Percentiles rank a stretch among this genome's conserved stretches.
Conservation (phyloP, 2,113 vertebrate species). For the Plestiodon gilberti region DNA sequence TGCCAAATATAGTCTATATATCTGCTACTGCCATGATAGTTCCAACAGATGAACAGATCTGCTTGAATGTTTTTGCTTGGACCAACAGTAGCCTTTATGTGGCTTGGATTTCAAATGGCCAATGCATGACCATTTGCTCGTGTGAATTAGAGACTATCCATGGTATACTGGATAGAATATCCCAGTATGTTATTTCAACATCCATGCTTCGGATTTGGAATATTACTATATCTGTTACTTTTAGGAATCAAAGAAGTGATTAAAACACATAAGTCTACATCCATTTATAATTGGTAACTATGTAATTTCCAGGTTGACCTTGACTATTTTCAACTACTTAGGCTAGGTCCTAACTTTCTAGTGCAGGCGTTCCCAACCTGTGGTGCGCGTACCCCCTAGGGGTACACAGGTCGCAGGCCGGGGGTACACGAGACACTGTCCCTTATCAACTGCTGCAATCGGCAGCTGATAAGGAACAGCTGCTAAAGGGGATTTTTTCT, state of each 20-base stretch:
- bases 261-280: not conserved
- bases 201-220: not conserved
- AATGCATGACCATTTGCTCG: too few relatives aligned
- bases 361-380: too few relatives aligned
- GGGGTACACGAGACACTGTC: too few relatives aligned
- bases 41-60: not conserved
- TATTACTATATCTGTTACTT: not conserved
- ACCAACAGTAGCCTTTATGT: not conserved
- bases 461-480: too few relatives aligned
- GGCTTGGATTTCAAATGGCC: not conserved
- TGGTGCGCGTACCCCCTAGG: too few relatives aligned
- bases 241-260: not conserved
- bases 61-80: not conserved
- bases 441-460: too few relatives aligned
- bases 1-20: not conserved
- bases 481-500: too few relatives aligned
- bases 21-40: not conserved
- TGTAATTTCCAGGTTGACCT: not conserved
- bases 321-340: not conserved
- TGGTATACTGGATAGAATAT: not conserved
- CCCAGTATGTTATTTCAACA: not conserved
- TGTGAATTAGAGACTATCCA: not conserved
- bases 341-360: too few relatives aligned
- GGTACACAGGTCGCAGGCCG: too few relatives aligned
- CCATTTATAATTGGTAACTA: not conserved